Base-by-base conservation (phyloP, 2,888 invertebrate genomes). In the Muscina levida region DNA sequence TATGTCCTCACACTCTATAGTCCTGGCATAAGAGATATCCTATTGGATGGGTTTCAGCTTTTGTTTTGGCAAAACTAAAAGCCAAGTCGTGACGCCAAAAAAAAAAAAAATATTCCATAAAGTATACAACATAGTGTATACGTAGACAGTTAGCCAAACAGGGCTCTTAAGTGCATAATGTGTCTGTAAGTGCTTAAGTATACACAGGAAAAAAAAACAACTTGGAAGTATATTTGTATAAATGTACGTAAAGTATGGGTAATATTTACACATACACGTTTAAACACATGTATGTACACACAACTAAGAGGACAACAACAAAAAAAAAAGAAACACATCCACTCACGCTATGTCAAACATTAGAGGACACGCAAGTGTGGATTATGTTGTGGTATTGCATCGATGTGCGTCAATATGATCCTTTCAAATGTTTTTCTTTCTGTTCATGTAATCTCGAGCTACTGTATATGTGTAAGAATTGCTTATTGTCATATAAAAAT, bases 161-260 rank as follows among this genome's bases (percentile, higher is more conserved):
- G 17, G 31, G 51, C 22, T 19, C 67, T 67, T 67, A 51, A 67
- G 51, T 67, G 51, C 51, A 67, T 67, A 67, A 67, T 67, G 67
- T 67, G 31, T 51, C 51, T 67, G 39, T 51, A 67, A 67, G 51
- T 67, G 67, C 51, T 67, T 51, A 67, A 67, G 67, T 67, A 67
- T 48, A 66, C 31, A 67, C 13, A 51, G 39, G 42, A 42, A 15
- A 59, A 39, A 59, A 17, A 59, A 15, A 1, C 59, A 53, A 24
- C 37, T 31, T 37, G 26, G 8, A 8, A 31, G 57, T 31, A 57
- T 57, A 15, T 57, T 57, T 57, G 15, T 57, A 57, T 37, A 31
- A 37, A 57, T 53, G 24, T 53, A 53, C 13, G 53, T 17, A 46
- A 22, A 22, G 24, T 10, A 31, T 31, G 31, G 8, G 8, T 5